phyloP scores from a whole-genome alignment of 2,797 vertebrate genomes.

The Percopsis omiscomaycus region DNA sequence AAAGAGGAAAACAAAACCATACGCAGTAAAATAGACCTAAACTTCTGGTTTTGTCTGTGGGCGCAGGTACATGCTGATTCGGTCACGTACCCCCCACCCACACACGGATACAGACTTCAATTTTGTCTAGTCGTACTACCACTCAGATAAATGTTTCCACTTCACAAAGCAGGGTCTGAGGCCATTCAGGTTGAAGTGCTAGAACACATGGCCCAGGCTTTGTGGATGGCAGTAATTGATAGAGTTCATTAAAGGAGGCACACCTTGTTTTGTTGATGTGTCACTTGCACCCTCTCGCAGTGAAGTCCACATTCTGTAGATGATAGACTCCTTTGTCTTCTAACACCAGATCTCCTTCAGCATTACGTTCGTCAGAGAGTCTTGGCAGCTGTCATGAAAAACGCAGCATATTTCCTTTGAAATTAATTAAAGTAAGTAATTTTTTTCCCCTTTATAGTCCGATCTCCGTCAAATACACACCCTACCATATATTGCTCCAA shows the following conservation, averaged over 20 bases:
- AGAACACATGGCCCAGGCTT: conserved; percentile 86
- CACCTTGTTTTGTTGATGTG: conserved; percentile 85
- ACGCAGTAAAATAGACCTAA: too few relatives aligned
- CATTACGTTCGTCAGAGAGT: conserved; percentile 75
- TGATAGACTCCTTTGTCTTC: conserved; percentile 84
- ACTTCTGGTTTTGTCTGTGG: too few relatives aligned
- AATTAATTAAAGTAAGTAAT: conserved; percentile 87
- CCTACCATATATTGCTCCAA: conserved; percentile 83
- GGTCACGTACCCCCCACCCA: background rate
- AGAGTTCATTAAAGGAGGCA: conserved; percentile 82
- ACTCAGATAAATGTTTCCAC: conserved; percentile 19
- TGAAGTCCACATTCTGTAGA: conserved; percentile 81
- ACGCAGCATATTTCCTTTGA: conserved; percentile 84
- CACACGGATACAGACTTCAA: conserved; percentile 2
- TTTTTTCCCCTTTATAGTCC: conserved; percentile 60
- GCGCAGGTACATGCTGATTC: background rate
- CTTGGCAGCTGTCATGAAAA: conserved; percentile 88
- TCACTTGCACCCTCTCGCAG: conserved; percentile 84
- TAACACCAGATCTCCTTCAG: conserved; percentile 81
- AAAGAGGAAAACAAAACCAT: background rate
- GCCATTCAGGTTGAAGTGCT: conserved; percentile 65
- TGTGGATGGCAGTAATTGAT: conserved; percentile 82
- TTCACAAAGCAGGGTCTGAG: conserved; percentile 40
- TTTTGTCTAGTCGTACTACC: conserved; percentile 27
- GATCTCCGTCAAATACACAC: conserved; percentile 46